phyloP scores from a whole-genome alignment of 2,888 invertebrate species.

The Tipula helvola region DNA sequence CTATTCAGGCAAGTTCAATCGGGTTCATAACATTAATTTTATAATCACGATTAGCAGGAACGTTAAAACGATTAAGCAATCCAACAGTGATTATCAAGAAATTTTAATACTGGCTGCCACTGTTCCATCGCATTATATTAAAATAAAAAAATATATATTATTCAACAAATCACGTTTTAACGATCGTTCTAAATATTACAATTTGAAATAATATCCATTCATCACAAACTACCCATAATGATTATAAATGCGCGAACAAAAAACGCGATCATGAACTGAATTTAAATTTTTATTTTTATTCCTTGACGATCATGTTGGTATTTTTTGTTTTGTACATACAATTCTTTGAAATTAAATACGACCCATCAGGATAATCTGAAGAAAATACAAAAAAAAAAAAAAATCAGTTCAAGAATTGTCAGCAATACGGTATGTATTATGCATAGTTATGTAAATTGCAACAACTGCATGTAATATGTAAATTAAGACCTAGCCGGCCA shows the following conservation, averaged over 20 bases:
- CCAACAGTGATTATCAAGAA: too few relatives aligned
- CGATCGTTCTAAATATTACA: neutral
- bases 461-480: neutral
- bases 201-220: neutral
- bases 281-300: neutral
- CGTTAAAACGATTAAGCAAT: too few relatives aligned
- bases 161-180: neutral
- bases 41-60: too few relatives aligned
- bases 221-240: neutral
- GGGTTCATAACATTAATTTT: too few relatives aligned
- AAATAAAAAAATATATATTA: neutral
- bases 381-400: neutral
- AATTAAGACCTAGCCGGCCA: neutral
- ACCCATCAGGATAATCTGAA: neutral
- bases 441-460: neutral
- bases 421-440: neutral
- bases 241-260: neutral
- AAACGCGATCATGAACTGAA: neutral
- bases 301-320: neutral
- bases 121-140: neutral
- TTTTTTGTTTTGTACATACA: neutral
- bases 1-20: too few relatives aligned
- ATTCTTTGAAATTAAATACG: neutral
- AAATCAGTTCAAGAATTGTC: neutral
- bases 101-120: neutral